These are phyloP conservation scores for Drosophila anomalipes DNA, from an alignment of 2,888 invertebrate genomes.

Conservation along the genomic window DNA sequence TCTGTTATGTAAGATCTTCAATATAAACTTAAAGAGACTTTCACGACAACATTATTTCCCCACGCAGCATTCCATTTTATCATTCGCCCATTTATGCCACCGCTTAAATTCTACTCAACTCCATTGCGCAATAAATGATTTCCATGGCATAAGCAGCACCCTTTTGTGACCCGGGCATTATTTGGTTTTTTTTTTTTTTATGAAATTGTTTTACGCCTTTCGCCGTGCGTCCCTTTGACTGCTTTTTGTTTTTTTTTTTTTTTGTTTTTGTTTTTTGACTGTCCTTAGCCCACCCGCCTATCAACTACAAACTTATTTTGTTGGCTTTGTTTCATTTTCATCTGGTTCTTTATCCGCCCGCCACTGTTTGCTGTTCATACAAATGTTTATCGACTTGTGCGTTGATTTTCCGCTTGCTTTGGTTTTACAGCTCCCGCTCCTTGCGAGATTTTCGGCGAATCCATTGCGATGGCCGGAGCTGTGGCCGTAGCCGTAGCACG, in stretches of 20 bases:
- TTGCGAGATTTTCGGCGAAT: slow-evolving; percentile 60
- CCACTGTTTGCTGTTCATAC: slow-evolving; percentile 59
- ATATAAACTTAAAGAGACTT: slow-evolving; percentile 1
- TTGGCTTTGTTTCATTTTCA: slow-evolving; percentile 53
- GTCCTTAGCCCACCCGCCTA: slow-evolving; percentile 5
- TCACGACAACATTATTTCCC: slow-evolving; percentile 5
- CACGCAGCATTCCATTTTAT: slow-evolving; percentile 5
- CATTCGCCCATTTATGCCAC: slow-evolving; percentile 27
- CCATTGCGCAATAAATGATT: slow-evolving; percentile 44
- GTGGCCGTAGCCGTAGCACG: slow-evolving; percentile 46
- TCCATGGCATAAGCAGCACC: slow-evolving; percentile 32
- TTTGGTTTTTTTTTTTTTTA: slow-evolving; percentile 52
- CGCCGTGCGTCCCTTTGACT: slow-evolving; percentile 14
- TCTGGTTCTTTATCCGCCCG: slow-evolving; percentile 6
- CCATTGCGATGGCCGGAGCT: slow-evolving; percentile 48
- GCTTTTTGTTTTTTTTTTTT: slow-evolving; percentile 32
- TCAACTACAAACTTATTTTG: slow-evolving; percentile 52
- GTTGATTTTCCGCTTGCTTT: slow-evolving; percentile 81
- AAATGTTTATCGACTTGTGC: slow-evolving; percentile 77
- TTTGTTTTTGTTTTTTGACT: slow-evolving; percentile 33
- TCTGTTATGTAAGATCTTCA: not conserved
- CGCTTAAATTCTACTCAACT: slow-evolving; percentile 33
- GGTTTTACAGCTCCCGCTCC: slow-evolving; percentile 65
- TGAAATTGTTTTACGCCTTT: slow-evolving; percentile 67
- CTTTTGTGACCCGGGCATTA: slow-evolving; percentile 63